Percentiles rank a stretch among this genome's conserved stretches.
These are phyloP conservation scores for Drosophila burlai DNA, from an alignment of 1,140 invertebrate species.

Conservation along the genomic window DNA sequence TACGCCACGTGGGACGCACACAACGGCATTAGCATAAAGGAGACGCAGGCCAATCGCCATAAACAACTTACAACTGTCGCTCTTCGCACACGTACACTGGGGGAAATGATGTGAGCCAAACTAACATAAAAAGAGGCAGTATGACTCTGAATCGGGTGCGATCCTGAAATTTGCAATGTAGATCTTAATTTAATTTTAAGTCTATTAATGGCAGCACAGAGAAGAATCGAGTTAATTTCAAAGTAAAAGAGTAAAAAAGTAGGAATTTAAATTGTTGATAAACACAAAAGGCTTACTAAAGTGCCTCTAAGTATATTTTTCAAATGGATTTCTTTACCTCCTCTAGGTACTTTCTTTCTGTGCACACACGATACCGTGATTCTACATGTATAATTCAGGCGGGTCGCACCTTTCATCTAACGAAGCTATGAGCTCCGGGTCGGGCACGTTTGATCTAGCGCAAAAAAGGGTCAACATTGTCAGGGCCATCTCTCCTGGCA, in stretches of 20 bases:
- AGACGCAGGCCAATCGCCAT: constrained; percentile 43
- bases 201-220: too few species aligned
- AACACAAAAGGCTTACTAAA: too few species aligned
- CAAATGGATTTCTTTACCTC: background rate
- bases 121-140: background rate
- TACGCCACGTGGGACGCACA: constrained; percentile 65
- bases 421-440: constrained; percentile 37
- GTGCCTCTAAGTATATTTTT: background rate
- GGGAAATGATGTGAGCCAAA: background rate
- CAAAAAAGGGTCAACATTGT: constrained; percentile 72
- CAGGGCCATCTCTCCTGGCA: constrained; percentile 50
- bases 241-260: background rate
- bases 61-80: constrained; percentile 52
- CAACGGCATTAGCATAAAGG: constrained; percentile 63
- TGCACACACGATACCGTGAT: constrained; percentile 10
- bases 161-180: too few species aligned
- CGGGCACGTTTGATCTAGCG: constrained; percentile 46
- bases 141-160: background rate
- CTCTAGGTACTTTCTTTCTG: background rate
- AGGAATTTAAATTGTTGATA: too few species aligned
- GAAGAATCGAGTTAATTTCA: background rate
- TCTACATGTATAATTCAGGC: constrained; percentile 75
- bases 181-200: background rate
- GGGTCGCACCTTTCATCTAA: constrained; percentile 60
- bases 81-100: constrained; percentile 10